Evolutionary conservation across 2,113 vertebrate species (phyloP), one percentile per base, ranked within the genome.

Genomic region (Microcebus murinus): DNA sequence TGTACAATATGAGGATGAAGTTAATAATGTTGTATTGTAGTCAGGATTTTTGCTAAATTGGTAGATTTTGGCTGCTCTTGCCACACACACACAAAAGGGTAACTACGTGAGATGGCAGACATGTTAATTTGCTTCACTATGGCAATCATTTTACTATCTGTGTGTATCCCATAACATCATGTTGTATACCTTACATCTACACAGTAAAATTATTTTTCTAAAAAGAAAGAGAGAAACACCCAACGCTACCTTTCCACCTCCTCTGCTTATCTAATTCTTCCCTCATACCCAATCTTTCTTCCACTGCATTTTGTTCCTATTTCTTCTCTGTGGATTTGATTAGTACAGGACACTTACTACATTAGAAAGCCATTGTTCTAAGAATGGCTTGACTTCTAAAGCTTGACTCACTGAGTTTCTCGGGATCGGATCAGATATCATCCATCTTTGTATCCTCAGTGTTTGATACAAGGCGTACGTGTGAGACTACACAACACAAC

Each of bases 1-100:
- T 5, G 4, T 0, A 7, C 59, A 74, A 45, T 3, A 48, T 1
- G 15, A 31, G 59, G 34, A 50, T 18, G 10, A 4, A 12, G 3
- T 25, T 27, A 57, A 12, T 4, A 20, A 23, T 12, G 34, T 9
- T 27, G 1, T 27, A 17, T 42, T 59, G 29, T 25, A 21, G 25
- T 14, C 20, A n/a, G 6, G 15, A 20, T 25, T 67, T 39, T 82
- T 76, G 29, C 20, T 48, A 34, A 92, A 34, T 8, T 57, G 10
- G 6, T n/a, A 65, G 21, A 14, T 31, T 68, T 77, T 52, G 77
- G 68, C 63, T 92, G 59, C 10, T 82, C 48, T 82, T 74, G n/a
- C 31, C 10, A 23, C 10, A 86, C n/a, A 86, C n/a, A 87, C 59
- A 61, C 59, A 92, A 84, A 10, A 31, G 25, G 9, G 9, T 39